Evolutionary conservation across 2,797 vertebrate genomes (phyloP), one percentile per base, ranked within the genome.

Genomic region (Rhinichthys osculus): DNA sequence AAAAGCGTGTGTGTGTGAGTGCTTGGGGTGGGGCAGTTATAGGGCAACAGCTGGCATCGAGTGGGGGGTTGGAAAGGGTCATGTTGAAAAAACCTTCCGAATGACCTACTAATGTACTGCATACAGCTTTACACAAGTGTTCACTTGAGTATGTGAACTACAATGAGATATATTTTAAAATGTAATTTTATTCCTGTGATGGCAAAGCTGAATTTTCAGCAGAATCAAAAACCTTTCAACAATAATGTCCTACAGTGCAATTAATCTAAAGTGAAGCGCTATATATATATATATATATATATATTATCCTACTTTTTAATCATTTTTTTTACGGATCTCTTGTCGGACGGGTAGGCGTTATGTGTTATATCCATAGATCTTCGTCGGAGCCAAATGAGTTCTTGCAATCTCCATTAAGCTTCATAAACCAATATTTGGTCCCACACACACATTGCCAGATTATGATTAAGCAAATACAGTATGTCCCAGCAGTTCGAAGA

Each of bases 1-100:
- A 33, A 38, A 21, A 27, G 40, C 87, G 38, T 17, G 38, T 91
- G 81, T 21, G 42, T 91, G 79, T 90, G 87, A 84, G 85, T 72
- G 84, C n/a, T 47, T 84, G 35, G 77, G 57, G 33, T 66, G 84
- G 57, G 84, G 69, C 33, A 54, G 69, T 81, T 67, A 87, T 76
- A 74, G 85, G 70, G 85, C 82, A 86, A 85, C 79, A 88, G 83
- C 79, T 89, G 87, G 81, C 86, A 86, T 38, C 71, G 70, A 52
- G 77, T 77, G 59, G 74, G 54, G 78, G 84, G 21, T 73, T 85
- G 77, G 47, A 83, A 30, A 67, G 76, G 76, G 82, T 80, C 84
- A 72, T 69, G 81, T 76, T 17, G 44, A 50, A 50, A 67, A 62
- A 85, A 85, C 77, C 27, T 40, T 59, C 52, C 38, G 38, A 62